Conservation (phyloP, 1,140 invertebrate genomes). For the Eriocheir sinensis region DNA sequence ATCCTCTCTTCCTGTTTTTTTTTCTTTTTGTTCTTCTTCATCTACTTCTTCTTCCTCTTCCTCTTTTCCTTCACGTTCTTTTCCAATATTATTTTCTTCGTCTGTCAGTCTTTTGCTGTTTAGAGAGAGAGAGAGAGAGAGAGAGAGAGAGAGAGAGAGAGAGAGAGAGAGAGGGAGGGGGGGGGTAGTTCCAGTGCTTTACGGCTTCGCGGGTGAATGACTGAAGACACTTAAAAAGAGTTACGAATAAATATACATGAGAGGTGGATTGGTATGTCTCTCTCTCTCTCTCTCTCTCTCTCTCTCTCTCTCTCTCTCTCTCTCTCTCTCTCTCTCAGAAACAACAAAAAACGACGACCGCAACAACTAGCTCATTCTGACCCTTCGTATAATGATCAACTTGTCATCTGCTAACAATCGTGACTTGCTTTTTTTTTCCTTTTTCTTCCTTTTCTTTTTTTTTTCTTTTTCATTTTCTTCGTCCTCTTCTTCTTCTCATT, state of each 20-base stretch:
- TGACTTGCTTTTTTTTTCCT: too few relatives aligned
- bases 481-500: too few relatives aligned
- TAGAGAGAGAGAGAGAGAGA: background rate
- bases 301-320: constrained; percentile 72
- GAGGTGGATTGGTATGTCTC: background rate
- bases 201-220: background rate
- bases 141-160: constrained; percentile 46
- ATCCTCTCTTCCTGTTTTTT: background rate
- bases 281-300: constrained; percentile 71
- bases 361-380: too few relatives aligned
- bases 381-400: too few relatives aligned
- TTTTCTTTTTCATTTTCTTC: too few relatives aligned
- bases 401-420: too few relatives aligned
- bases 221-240: background rate
- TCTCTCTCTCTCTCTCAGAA: background rate
- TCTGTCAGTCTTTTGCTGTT: background rate
- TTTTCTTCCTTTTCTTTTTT: too few relatives aligned
- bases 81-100: background rate
- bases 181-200: background rate
- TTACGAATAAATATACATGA: background rate
- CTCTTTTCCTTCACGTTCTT: background rate
- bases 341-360: too few relatives aligned
- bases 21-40: background rate
- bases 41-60: background rate
- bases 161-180: constrained; percentile 40